Base-by-base conservation (phyloP, 2,888 invertebrate species). In the Kuschelorhynchus macadamiae region DNA sequence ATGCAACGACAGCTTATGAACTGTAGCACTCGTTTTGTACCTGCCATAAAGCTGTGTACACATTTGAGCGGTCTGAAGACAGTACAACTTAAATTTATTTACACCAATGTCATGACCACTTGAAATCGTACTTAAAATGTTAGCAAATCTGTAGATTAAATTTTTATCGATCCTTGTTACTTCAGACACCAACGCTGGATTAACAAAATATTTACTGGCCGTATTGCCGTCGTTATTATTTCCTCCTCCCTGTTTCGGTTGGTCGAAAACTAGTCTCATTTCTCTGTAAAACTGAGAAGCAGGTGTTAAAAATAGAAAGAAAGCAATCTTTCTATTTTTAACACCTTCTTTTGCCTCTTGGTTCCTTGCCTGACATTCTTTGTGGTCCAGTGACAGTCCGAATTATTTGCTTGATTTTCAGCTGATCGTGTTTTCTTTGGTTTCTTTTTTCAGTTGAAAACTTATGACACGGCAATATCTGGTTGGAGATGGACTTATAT, bases 11-110 rank as follows among this genome's bases (percentile, higher is more conserved):
- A 55, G 55, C 20, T 55, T 55, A 39, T 20, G 55, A 20, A 55
- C 55, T 18, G n/a, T 44, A 5, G 41, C 46, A 44, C 44, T 44
- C 44, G 18, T 18, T 44, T 41, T 55, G 41, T 55, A 55, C 39
- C 55, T 41, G 1, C 55, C 39, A 41, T 55, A 44, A 44, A 44
- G 44, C 7, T 17, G 20, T 18, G 18, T 44, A 44, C 18, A 8
- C 44, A 44, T 44, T 44, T 44, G 44, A 2, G 44, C 44, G 9
- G 44, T 18, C 18, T 44, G 18, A 5, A 44, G n/a, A 20, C 44
- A 44, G 18, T 25, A 25, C 3, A 25, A 3, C 25, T 25, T 25
- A 25, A 25, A 25, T 25, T 25, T 25, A 9, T 41, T 41, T 41
- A 5, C 41, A 41, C 9, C 9, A 41, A 41, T 41, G 9, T 41